Evolutionary conservation across 1,140 invertebrate species (phyloP), one percentile per base, ranked within the genome.

Genomic region (Drosophila burlai): DNA sequence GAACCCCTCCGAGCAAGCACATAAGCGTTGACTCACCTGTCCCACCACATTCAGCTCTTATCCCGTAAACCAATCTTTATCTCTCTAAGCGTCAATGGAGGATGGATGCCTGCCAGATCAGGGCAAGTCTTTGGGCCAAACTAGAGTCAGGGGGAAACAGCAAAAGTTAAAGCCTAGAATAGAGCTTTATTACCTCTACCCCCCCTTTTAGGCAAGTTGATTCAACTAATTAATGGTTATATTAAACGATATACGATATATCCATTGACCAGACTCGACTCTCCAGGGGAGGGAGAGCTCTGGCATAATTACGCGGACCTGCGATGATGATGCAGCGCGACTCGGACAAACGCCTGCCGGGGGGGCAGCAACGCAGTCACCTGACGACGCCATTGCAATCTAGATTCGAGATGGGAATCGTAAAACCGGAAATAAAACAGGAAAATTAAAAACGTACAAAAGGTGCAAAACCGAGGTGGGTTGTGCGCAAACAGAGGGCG

Each of bases 391-490:
- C 69, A 84, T 73, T 90, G 84, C 89, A 92, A 92, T 91, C 81
- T 92, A 78, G 81, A 82, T 92, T 91, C 67, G 76, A 92, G 82
- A 92, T 92, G 82, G 78, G 91, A 92, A 92, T 92, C 87, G 91
- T 87, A 91, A 92, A 92, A 81, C 87, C 91, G 91, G 91, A 92
- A 92, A 92, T 92, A 92, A 92, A 92, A 92, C 91, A 92, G 91
- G 91, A 92, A 92, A 92, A 92, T 92, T 92, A 92, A 92, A 92
- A 92, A 91, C 87, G 91, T 91, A 92, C 91, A 92, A 92, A 92
- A 92, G 91, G 91, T 92, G 91, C 79, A 90, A 90, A 90, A 55
- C 65, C 81, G 76, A 50, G 46, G 13, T 24, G 46, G 46, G 31
- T 4, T 29, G 78, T 83, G 80, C 72, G 77, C 85, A 87, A 78